Conservation (phyloP, 2,797 vertebrate genomes). For the Coracias cyanogaster region DNA sequence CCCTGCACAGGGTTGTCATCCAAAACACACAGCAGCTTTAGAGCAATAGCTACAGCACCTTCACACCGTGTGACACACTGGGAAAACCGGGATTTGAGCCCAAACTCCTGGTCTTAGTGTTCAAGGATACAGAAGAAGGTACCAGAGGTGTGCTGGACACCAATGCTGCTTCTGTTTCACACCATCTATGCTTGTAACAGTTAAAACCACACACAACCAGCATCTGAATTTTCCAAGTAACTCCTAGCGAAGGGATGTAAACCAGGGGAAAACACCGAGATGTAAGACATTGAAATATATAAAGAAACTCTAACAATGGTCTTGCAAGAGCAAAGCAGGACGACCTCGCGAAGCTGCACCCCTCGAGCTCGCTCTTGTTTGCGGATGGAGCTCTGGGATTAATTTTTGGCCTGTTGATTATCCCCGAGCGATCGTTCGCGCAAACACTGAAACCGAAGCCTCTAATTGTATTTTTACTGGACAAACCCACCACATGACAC, state of each 20-base stretch:
- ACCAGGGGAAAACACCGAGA: background rate
- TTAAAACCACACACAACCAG: background rate
- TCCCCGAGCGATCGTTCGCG: background rate
- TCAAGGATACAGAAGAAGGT: background rate
- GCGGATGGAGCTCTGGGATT: background rate
- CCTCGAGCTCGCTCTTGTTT: background rate
- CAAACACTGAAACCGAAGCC: background rate
- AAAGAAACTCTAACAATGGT: background rate
- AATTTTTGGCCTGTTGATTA: background rate
- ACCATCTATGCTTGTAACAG: fast-evolving
- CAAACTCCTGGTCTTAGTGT: background rate
- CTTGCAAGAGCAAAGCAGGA: background rate
- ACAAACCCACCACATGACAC: background rate
- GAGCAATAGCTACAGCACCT: background rate
- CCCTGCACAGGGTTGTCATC: background rate
- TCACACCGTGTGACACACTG: fast-evolving
- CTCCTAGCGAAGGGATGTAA: background rate
- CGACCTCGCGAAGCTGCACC: background rate
- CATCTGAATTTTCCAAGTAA: background rate
- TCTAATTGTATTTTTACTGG: background rate
- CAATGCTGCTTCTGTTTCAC: background rate
- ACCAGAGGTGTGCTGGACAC: background rate
- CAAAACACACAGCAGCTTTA: background rate
- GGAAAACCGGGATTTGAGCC: background rate
- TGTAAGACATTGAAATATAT: fast-evolving